These are phyloP conservation scores for Trichomycterus rosablanca DNA, from an alignment of 2,113 vertebrate genomes.

Conservation along the genomic window DNA sequence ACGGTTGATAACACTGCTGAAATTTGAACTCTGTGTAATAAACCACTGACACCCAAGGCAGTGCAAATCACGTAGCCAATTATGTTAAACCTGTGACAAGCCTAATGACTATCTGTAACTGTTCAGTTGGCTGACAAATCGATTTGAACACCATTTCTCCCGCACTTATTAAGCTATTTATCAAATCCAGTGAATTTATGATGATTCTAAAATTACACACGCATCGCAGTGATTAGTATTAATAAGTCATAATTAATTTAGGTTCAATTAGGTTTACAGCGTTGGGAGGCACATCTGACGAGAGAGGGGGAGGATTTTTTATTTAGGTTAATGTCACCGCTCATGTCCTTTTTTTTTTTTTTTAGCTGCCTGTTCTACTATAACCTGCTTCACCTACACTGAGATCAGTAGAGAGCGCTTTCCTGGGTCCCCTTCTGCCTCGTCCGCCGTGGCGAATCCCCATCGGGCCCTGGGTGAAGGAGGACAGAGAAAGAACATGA, in stretches of 20 bases:
- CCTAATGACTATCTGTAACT: too few relatives aligned
- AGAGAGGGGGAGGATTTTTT: neutral
- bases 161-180: neutral
- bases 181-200: neutral
- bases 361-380: constrained; percentile 1
- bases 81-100: neutral
- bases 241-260: too few relatives aligned
- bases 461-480: constrained; percentile 73
- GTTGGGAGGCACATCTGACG: neutral
- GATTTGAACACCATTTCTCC: too few relatives aligned
- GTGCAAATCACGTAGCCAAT: constrained; percentile 49
- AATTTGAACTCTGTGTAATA: too few relatives aligned
- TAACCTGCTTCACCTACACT: constrained; percentile 87
- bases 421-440: constrained; percentile 83
- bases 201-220: constrained; percentile 20
- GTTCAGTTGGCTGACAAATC: too few relatives aligned
- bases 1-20: too few relatives aligned
- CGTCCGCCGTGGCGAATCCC: constrained; percentile 81
- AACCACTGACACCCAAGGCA: too few relatives aligned
- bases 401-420: constrained; percentile 86
- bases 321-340: constrained; percentile 4
- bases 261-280: constrained; percentile 17
- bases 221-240: too few relatives aligned
- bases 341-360: constrained; percentile 8
- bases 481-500: neutral